Evolutionary conservation across 2,888 invertebrate species (phyloP), one percentile per base, ranked within the genome.

Genomic region (Athripsodes cinereus): DNA sequence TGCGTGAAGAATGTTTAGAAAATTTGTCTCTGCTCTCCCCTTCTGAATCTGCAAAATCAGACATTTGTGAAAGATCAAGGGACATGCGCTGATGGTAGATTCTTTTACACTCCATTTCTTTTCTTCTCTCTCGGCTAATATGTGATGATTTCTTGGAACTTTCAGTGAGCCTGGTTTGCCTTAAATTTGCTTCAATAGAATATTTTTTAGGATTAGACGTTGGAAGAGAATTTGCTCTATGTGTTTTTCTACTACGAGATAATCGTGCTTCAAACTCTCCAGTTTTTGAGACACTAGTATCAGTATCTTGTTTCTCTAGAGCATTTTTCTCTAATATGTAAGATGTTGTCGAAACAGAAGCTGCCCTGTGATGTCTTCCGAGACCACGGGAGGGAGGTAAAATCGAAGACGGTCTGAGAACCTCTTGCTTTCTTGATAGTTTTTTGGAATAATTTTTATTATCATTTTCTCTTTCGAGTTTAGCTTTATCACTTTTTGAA

Each of bases 31-130:
- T 22, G 19, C 53, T 57, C n/a, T 54, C 52, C 26, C 61, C 63
- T 40, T 63, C 63, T 3, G 63, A 62, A 35, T 63, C 63, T 13
- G 58, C 60, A 47, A 60, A 60, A 35, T 63, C 63, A 1, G 63
- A 61, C 21, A 61, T 53, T 20, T 55, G 56, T 21, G 62, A 61
- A 2, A 63, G 53, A 22, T 63, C 61, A 16, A 63, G 19, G 6
- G 61, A 60, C 55, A 63, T 56, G 13, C 59, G 57, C 34, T 63
- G 61, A 20, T 52, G 59, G 21, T 52, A 61, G 6, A 61, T 47
- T 11, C 63, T 59, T 11, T 52, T 57, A 21, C 58, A 61, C 22
- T 62, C 62, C 2, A 52, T 21, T 13, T 62, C 60, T 40, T 13
- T 40, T 16, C 55, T 21, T 11, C 10, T 46, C 13, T 47, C 21